These are phyloP conservation scores for Timema cristinae DNA, from an alignment of 2,888 invertebrate species.

Conservation along the genomic window DNA sequence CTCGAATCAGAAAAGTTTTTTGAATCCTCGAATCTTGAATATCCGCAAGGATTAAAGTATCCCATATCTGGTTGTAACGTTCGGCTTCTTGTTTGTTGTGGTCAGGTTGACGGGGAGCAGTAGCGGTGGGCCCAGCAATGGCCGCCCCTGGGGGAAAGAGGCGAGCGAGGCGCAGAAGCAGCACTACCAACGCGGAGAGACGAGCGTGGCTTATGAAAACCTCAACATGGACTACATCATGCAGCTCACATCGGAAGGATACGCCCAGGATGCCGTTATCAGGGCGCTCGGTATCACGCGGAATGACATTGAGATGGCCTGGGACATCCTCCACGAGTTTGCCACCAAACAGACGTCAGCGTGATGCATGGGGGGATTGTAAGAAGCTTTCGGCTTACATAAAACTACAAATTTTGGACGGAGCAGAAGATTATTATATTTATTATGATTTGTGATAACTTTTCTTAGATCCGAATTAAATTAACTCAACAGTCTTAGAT, in stretches of 20 bases:
- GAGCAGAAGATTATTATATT: too few species aligned
- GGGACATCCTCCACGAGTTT: slow-evolving; percentile 89
- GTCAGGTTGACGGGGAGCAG: neutral
- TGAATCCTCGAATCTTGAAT: too few species aligned
- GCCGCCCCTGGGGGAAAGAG: slow-evolving; percentile 13
- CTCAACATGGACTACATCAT: slow-evolving; percentile 89
- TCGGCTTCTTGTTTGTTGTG: too few species aligned
- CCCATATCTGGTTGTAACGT: too few species aligned
- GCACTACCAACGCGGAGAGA: slow-evolving; percentile 23
- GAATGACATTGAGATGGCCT: slow-evolving; percentile 93
- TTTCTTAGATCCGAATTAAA: too few species aligned
- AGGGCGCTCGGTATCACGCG: slow-evolving; percentile 87
- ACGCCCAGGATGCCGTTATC: slow-evolving; percentile 85
- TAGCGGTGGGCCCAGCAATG: neutral
- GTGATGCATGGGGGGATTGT: slow-evolving; percentile 19
- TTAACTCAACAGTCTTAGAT: too few species aligned
- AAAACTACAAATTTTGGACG: too few species aligned
- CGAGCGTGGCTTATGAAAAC: slow-evolving; percentile 68
- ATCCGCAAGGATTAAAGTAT: too few species aligned
- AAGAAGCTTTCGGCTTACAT: too few species aligned
- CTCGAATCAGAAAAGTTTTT: too few species aligned
- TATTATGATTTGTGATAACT: too few species aligned
- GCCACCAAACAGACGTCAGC: slow-evolving; percentile 55
- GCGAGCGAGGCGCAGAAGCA: slow-evolving; percentile 24
- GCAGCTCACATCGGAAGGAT: slow-evolving; percentile 83